Evolutionary conservation across 2,888 invertebrate genomes (phyloP).

Genomic region (Aphodius sticticus): DNA sequence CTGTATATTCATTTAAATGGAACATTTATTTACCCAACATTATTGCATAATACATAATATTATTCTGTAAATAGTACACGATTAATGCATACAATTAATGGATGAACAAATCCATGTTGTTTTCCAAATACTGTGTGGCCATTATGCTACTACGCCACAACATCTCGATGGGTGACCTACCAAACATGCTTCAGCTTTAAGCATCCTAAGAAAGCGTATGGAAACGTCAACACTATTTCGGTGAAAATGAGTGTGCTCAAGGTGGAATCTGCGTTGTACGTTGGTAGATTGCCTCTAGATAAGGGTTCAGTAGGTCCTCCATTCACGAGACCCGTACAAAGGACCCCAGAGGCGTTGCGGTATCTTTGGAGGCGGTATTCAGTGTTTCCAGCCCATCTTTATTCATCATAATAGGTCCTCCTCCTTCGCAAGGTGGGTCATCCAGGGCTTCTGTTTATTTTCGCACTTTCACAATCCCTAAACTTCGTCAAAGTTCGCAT

Average conservation of each 20-base stretch:
- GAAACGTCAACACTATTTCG: neutral
- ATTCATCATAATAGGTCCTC: constrained; percentile 4
- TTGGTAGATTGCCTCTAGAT: neutral
- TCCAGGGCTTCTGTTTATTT: neutral
- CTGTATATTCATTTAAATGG: too few species aligned
- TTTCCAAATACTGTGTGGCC: too few species aligned
- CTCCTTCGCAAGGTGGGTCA: neutral
- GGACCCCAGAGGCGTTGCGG: neutral
- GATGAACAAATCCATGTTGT: too few species aligned
- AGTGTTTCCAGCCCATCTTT: neutral
- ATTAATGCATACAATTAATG: too few species aligned
- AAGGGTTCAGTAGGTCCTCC: constrained; percentile 4
- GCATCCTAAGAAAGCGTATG: neutral
- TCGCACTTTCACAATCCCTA: neutral
- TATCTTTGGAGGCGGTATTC: neutral
- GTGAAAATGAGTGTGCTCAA: neutral
- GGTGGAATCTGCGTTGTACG: constrained; percentile 4
- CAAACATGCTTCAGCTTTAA: neutral
- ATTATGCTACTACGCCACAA: too few species aligned
- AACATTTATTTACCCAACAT: too few species aligned
- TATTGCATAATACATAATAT: too few species aligned
- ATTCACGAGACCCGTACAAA: neutral
- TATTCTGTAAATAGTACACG: too few species aligned
- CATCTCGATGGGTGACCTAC: too few species aligned
- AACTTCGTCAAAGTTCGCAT: neutral